Conservation (phyloP, 2,888 invertebrate genomes). For the Nycteola revayana region DNA sequence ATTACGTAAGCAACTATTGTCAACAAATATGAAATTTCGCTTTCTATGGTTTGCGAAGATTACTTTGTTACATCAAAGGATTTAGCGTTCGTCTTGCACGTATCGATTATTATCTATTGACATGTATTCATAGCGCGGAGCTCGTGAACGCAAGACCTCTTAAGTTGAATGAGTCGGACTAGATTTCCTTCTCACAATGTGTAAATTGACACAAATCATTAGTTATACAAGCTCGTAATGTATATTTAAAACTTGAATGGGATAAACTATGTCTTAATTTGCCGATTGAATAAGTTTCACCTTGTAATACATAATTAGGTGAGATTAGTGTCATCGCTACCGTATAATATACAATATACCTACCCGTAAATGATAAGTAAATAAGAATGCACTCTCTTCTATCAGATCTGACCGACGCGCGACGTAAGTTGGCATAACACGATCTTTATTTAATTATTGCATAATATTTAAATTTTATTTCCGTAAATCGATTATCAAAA, state of each 20-base stretch:
- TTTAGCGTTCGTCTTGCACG: conserved; percentile 37
- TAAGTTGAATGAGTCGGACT: conserved; percentile 35
- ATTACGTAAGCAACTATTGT: conserved; percentile 63
- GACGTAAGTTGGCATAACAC: too few relatives aligned
- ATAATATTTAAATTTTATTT: too few relatives aligned
- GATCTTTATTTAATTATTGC: too few relatives aligned
- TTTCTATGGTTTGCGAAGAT: conserved; percentile 54
- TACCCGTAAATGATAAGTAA: too few relatives aligned
- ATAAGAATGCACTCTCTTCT: too few relatives aligned
- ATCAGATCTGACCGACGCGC: too few relatives aligned
- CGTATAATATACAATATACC: neutral
- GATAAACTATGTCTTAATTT: conserved; percentile 24
- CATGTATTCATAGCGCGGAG: conserved; percentile 39
- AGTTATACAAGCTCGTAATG: conserved; percentile 42
- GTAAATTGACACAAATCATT: conserved; percentile 58
- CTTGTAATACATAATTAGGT: conserved; percentile 1
- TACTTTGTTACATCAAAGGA: conserved; percentile 46
- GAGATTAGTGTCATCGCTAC: conserved; percentile 1
- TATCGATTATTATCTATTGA: conserved; percentile 48
- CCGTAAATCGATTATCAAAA: too few relatives aligned
- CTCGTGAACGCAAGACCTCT: conserved; percentile 28
- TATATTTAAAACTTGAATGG: conserved; percentile 26
- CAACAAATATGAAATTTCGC: conserved; percentile 58
- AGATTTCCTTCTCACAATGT: conserved; percentile 38
- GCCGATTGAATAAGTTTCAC: conserved; percentile 17